phyloP scores from a whole-genome alignment of 2,797 vertebrate species.

The Spea hammondii region DNA sequence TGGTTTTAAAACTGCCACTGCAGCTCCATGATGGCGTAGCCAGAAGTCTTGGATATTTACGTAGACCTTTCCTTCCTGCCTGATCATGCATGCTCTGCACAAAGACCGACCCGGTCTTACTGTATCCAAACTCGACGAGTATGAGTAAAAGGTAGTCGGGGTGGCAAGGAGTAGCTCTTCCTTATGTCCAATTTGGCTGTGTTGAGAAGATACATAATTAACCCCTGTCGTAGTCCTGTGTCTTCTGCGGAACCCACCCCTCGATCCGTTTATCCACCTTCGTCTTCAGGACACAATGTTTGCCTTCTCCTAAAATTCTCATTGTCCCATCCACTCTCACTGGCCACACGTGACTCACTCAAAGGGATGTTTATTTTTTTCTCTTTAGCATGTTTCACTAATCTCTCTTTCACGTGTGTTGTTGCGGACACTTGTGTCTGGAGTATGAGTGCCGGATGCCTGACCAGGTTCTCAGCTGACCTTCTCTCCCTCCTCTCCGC shows the following conservation, averaged over 20 bases:
- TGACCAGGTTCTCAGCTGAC: neutral
- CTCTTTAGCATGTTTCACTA: slow-evolving; percentile 68
- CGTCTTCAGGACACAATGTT: neutral
- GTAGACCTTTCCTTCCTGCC: slow-evolving; percentile 51
- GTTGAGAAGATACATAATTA: too few species aligned
- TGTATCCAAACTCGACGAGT: too few species aligned
- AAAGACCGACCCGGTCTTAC: neutral
- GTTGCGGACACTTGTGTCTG: neutral
- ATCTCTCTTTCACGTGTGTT: slow-evolving; percentile 53
- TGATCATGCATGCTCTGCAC: slow-evolving; percentile 12
- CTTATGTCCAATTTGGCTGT: too few species aligned
- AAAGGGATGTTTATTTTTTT: slow-evolving; percentile 56
- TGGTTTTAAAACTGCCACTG: neutral
- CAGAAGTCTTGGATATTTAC: neutral
- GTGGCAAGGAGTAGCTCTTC: too few species aligned
- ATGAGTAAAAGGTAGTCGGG: too few species aligned
- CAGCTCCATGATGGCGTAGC: too few species aligned
- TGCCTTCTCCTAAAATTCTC: neutral
- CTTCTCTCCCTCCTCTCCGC: slow-evolving; percentile 52
- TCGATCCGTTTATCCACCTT: neutral
- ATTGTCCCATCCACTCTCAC: neutral
- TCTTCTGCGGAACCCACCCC: too few species aligned
- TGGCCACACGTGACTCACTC: slow-evolving; percentile 39
- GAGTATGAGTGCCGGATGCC: neutral
- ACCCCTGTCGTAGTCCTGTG: too few species aligned